Base-by-base conservation (phyloP, 2,113 vertebrate genomes). In the Cottus gobio region DNA sequence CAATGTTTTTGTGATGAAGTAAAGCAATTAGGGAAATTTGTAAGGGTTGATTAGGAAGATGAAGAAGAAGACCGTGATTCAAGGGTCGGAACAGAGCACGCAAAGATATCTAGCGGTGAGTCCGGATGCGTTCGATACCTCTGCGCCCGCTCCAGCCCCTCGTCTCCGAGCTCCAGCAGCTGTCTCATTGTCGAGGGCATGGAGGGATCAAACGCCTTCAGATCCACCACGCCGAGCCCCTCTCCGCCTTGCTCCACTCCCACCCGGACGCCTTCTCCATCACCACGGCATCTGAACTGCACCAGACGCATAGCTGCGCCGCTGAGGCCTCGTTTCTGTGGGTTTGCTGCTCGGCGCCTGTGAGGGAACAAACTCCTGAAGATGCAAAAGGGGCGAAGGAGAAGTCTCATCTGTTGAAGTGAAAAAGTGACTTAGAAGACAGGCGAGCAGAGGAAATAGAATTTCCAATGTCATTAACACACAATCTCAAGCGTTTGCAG, bases 91-190 rank as follows among this genome's bases (percentile, higher is more conserved):
- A 37, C 16, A n/a, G 42, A 50, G 26, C 16, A n/a, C 4, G 5
- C 46, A 26, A 16, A 24, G 16, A 24, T 36, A 36, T 48, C 7
- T 10, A 18, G 5, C n/a, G n/a, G n/a, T n/a, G n/a, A n/a, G n/a
- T n/a, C n/a, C n/a, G 42, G 24, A 22, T 22, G 30, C 22, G 36
- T 71, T 10, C 7, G n/a, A 54, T 83, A 96, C 95, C 96, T 96
- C 52, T 75, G 93, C 1, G 96, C 97, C 7, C 91, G 86, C 3
- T 95, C 91, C 57, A 98, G 87, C 15, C 94, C 89, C 0, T 74
- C 34, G 1, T 94, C 94, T 50, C 97, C 97, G 44, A 87, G 89
- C 87, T 97, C 95, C 80, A 99, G 93, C 85, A 99, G 96, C 48
- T 93, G 93, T 0, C 88, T 90, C 95, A 97, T 95, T 0, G 94